A percentile compares a stretch with the other conserved stretches of the same genome.
Conservation (phyloP, 2,888 invertebrate species). For the Eudasyphora cyanicolor region DNA sequence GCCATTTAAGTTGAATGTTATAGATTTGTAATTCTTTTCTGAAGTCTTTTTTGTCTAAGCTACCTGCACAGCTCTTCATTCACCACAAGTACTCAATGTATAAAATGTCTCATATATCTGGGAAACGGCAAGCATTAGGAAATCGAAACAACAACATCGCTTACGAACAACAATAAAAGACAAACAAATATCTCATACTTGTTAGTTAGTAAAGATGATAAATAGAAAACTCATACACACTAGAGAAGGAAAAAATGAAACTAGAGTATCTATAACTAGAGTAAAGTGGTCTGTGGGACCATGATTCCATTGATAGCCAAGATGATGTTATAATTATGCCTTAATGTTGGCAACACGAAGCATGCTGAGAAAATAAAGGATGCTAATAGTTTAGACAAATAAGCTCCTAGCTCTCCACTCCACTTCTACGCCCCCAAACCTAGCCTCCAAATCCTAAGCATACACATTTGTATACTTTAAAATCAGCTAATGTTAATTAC, state of each 20-base stretch:
- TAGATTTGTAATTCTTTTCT: no score
- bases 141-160: neutral
- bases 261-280: conserved; percentile 9
- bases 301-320: neutral
- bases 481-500: neutral
- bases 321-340: conserved; percentile 30
- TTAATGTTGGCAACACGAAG: conserved; percentile 7
- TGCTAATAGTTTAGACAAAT: conserved; percentile 54
- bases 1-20: no score
- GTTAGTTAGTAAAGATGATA: conserved; percentile 20
- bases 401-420: conserved; percentile 1
- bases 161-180: neutral
- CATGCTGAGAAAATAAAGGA: conserved; percentile 34
- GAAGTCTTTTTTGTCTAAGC: no score
- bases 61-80: no score
- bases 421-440: neutral
- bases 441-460: no score
- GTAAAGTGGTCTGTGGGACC: neutral
- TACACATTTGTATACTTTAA: no score
- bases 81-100: no score
- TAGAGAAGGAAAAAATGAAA: neutral
- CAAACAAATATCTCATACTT: neutral
- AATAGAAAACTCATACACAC: neutral
- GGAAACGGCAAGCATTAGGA: neutral
- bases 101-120: conserved; percentile 3